Conservation (phyloP, 2,888 invertebrate species). For the Polydrusus pterygomalis region DNA sequence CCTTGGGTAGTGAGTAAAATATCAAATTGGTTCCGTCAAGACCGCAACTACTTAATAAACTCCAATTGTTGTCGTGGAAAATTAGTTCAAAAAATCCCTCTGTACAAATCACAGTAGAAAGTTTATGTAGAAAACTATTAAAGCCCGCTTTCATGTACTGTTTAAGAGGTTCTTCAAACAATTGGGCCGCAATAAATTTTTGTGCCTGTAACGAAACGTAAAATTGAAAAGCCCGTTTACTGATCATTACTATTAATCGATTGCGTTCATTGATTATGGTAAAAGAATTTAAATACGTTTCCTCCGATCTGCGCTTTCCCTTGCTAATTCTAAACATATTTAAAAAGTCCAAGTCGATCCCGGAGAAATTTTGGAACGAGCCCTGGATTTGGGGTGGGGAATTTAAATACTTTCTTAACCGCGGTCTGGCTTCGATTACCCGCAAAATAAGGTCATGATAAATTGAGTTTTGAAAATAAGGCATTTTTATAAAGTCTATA, state of each 20-base stretch:
- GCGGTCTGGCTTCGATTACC: not conserved
- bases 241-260: not conserved
- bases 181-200: not conserved
- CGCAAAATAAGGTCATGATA: not conserved
- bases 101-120: not conserved
- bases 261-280: not conserved
- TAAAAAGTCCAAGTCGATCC: not conserved
- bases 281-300: not conserved
- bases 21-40: constrained; percentile 3
- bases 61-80: not conserved
- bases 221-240: not conserved
- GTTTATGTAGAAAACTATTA: not conserved
- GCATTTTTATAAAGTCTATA: not conserved
- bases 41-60: constrained; percentile 10
- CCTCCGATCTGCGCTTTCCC: not conserved
- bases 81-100: not conserved
- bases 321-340: not conserved
- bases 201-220: not conserved
- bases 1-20: not conserved
- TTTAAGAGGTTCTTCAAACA: not conserved
- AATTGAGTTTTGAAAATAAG: not conserved
- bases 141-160: not conserved
- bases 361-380: not conserved
- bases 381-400: not conserved
- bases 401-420: not conserved